Percentiles rank a stretch among this genome's conserved stretches.
These are phyloP conservation scores for Holothuria glaberrima DNA, from an alignment of 35 echinoderm and acorn worm genomes.

Conservation along the genomic window DNA sequence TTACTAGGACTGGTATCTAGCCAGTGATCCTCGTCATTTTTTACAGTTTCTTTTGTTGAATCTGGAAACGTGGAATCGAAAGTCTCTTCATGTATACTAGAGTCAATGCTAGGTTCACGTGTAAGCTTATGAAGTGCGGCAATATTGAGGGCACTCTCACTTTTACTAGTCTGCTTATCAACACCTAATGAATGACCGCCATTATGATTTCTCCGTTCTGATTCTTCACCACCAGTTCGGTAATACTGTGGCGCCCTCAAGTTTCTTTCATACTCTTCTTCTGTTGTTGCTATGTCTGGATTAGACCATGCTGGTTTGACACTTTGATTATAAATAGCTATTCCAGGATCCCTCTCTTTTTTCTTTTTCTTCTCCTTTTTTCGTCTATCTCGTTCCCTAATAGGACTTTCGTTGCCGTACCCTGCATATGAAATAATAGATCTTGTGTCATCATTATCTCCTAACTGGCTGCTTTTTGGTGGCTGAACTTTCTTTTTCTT, in stretches of 20 bases:
- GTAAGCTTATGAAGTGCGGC: constrained; percentile 16
- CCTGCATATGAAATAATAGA: constrained; percentile 19
- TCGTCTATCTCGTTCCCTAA: constrained; percentile 9
- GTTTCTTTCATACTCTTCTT: neutral
- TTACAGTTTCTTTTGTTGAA: neutral
- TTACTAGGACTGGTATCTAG: constrained; percentile 58
- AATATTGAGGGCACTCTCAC: constrained; percentile 41
- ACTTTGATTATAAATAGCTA: constrained; percentile 5
- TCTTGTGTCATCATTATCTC: constrained; percentile 2
- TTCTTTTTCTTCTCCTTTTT: constrained; percentile 39
- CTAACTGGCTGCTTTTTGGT: neutral
- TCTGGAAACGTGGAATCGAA: constrained; percentile 21
- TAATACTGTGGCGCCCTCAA: neutral
- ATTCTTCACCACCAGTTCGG: neutral
- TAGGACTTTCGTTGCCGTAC: constrained; percentile 35
- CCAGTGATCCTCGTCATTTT: constrained; percentile 14
- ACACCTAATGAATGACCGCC: neutral
- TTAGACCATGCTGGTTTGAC: constrained; percentile 47
- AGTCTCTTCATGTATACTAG: constrained; percentile 31
- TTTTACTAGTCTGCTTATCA: constrained; percentile 19
- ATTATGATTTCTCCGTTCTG: neutral
- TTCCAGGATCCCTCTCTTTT: constrained; percentile 21
- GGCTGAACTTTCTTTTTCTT: constrained; percentile 60
- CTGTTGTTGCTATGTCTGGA: neutral
- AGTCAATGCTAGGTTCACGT: constrained; percentile 25